These are phyloP conservation scores for Axinella damicornis DNA, from an alignment of 37 sponge, comb jelly and placozoan species.

Conservation along the genomic window DNA sequence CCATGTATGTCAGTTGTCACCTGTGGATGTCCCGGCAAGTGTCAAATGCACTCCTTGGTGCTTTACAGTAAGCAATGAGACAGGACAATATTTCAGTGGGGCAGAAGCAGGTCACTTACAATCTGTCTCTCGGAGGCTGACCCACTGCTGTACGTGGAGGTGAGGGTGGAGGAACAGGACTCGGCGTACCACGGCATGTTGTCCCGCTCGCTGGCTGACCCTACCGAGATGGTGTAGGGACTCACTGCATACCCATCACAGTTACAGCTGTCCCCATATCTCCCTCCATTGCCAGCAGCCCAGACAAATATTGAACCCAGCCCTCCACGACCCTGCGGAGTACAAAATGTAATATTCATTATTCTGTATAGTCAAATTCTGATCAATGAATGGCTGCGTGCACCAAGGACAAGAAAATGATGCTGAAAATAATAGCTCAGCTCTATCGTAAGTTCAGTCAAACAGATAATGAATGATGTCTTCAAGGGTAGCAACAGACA, in stretches of 20 bases:
- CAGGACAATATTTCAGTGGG: background rate
- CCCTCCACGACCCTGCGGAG: conserved; percentile 80
- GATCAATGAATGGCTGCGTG: no score
- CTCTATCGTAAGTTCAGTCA: no score
- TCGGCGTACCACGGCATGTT: conserved; percentile 96
- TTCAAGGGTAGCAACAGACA: no score
- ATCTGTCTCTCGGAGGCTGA: conserved; percentile 62
- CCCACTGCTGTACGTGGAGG: conserved; percentile 97
- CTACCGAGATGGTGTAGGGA: conserved; percentile 92
- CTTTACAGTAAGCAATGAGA: no score
- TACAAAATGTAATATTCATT: no score
- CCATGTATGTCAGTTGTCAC: conserved; percentile 63
- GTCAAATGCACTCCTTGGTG: background rate
- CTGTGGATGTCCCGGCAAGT: conserved; percentile 16
- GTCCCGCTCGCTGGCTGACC: conserved; percentile 82
- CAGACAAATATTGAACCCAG: conserved; percentile 96
- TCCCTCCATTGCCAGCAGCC: conserved; percentile 99
- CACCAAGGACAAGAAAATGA: no score
- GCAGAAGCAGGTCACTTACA: conserved; percentile 33
- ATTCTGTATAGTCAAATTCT: no score
- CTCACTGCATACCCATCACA: conserved; percentile 98
- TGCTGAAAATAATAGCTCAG: no score
- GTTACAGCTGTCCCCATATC: conserved; percentile 87
- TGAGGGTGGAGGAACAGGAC: conserved; percentile 90
- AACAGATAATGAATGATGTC: no score